Base-by-base conservation (phyloP, 2,113 vertebrate species). In the Forbesichthys papilliferus region DNA sequence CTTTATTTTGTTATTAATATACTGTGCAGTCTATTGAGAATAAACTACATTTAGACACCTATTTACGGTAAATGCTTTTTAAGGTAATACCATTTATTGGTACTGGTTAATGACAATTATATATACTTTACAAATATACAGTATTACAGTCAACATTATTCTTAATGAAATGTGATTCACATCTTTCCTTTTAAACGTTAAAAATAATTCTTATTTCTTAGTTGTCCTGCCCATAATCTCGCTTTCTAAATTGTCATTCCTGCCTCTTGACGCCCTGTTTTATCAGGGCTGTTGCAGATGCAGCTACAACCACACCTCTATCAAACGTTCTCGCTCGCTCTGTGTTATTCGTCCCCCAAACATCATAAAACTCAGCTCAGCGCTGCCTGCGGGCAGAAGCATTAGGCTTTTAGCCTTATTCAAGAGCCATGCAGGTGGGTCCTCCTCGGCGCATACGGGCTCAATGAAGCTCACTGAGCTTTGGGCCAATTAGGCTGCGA, bases 221-320 rank as follows among this genome's bases (percentile, higher is more conserved):
- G 36, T 18, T 5, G 33, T 47, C 53, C 66, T 11, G 10, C 49
- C 75, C 33, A 53, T 57, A 11, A 13, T 64, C 64, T 80, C 68
- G 58, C 61, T 87, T 54, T 74, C 74, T 62, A 54, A 65, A 72
- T 61, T 56, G 3, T 64, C 81, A 48, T 48, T 75, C 66, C 69
- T 58, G 63, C 65, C 68, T 73, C 74, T 75, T 71, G 82, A 80
- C 73, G 78, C 78, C 68, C 61, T 68, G 70, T 71, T 86, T 85
- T 88, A 88, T 88, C 84, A 83, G 78, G 69, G 71, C 77, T 73
- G 42, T 34, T 69, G 67, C 85, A 87, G 86, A 84, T 83, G 79
- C 84, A 86, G 36, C 64, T 78, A 77, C 69, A 64, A 81, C 80
- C 81, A 81, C 84, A 89, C 86, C 81, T 87, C 86, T 74, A 73